Evolutionary conservation across 1,140 invertebrate genomes (phyloP).

Genomic region (Lordiphosa collinella): DNA sequence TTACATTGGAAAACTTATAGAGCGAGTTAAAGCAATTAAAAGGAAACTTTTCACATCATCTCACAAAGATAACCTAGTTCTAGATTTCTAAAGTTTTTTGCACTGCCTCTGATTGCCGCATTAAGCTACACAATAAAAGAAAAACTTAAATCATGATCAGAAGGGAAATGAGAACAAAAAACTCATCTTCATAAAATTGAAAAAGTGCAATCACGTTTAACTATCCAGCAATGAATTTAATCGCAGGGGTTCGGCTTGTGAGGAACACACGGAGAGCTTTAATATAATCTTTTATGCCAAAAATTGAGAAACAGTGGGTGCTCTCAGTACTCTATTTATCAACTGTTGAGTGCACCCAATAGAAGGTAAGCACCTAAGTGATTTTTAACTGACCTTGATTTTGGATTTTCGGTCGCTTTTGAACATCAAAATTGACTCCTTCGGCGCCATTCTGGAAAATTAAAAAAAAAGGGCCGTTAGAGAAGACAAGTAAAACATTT

Average conservation of each 20-base stretch:
- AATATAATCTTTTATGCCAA: too few relatives aligned
- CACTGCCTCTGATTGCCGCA: constrained; percentile 49
- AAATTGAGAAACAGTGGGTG: too few relatives aligned
- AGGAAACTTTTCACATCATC: background rate
- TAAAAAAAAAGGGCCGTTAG: too few relatives aligned
- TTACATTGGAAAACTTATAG: background rate
- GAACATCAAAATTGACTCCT: too few relatives aligned
- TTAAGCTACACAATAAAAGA: constrained; percentile 24
- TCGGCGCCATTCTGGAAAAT: too few relatives aligned
- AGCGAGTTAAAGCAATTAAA: background rate
- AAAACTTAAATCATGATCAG: constrained; percentile 18
- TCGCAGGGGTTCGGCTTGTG: too few relatives aligned
- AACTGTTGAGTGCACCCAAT: too few relatives aligned
- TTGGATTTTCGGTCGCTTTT: too few relatives aligned
- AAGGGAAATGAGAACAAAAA: constrained; percentile 61
- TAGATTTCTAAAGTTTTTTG: constrained; percentile 22
- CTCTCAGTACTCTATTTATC: too few relatives aligned
- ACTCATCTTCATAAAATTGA: constrained; percentile 30
- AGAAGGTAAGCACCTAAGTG: too few relatives aligned
- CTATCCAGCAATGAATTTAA: constrained; percentile 1
- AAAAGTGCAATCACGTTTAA: constrained; percentile 31
- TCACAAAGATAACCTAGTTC: background rate
- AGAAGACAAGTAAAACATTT: too few relatives aligned
- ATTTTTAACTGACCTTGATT: background rate
- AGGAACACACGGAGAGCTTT: too few relatives aligned